Percentiles rank a stretch among this genome's conserved stretches.
These are phyloP conservation scores for Sinella curviseta DNA, from an alignment of 1,140 invertebrate genomes.

Conservation along the genomic window DNA sequence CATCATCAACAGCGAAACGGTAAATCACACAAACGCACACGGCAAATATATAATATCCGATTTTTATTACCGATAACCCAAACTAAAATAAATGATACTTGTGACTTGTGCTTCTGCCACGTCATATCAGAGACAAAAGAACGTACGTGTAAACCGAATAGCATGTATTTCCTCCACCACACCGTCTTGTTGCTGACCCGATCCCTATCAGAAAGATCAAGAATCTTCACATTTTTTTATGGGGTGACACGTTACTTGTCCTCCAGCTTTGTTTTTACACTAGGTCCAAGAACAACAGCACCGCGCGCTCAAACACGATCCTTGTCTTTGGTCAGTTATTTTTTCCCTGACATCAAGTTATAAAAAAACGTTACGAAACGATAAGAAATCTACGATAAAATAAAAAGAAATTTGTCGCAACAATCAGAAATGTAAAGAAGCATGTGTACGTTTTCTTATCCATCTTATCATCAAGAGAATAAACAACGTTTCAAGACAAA, in stretches of 20 bases:
- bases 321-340: neutral
- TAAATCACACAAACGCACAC: neutral
- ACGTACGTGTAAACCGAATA: neutral
- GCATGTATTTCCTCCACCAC: too few species aligned
- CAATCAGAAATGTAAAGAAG: neutral
- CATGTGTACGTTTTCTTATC: neutral
- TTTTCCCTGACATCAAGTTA: neutral
- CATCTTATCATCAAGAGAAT: neutral
- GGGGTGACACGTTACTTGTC: constrained; percentile 2
- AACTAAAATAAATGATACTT: neutral
- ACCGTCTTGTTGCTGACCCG: too few species aligned
- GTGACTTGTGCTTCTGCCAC: neutral
- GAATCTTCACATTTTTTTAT: neutral
- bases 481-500: neutral
- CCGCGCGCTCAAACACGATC: neutral
- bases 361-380: neutral
- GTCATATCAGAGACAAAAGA: neutral
- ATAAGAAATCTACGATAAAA: neutral
- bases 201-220: neutral
- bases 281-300: neutral
- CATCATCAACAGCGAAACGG: neutral
- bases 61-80: neutral
- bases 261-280: neutral
- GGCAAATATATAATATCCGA: neutral
- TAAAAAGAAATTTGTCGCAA: too few species aligned